phyloP scores from a whole-genome alignment of 2,797 vertebrate species.

The Chiloscyllium punctatum region DNA sequence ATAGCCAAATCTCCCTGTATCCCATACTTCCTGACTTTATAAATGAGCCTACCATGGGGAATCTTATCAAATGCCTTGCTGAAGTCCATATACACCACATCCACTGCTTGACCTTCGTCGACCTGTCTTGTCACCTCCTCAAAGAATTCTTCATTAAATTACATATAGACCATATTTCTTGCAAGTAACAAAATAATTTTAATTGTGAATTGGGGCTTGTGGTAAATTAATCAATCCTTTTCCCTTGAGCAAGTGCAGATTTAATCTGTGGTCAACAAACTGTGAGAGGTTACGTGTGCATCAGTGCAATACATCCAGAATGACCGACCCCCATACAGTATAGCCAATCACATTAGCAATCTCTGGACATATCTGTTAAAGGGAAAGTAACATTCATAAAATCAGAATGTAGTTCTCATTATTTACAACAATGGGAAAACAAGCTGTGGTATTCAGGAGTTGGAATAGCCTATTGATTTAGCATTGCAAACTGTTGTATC shows the following conservation, averaged over 20 bases:
- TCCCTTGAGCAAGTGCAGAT: neutral
- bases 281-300: neutral
- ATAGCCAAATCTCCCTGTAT: too few relatives aligned
- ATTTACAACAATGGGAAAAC: neutral
- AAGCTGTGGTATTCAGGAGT: neutral
- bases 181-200: neutral
- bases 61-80: too few relatives aligned
- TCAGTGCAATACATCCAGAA: neutral
- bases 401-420: neutral
- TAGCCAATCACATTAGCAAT: neutral
- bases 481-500: neutral
- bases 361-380: neutral
- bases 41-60: too few relatives aligned
- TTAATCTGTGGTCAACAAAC: neutral
- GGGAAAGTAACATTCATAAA: neutral
- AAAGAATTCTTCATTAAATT: too few relatives aligned
- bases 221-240: neutral
- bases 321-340: neutral
- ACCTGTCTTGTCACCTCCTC: too few relatives aligned
- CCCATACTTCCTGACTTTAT: too few relatives aligned
- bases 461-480: neutral
- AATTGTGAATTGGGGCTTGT: neutral
- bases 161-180: neutral
- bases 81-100: too few relatives aligned
- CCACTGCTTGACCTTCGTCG: too few relatives aligned